phyloP scores from a whole-genome alignment of 2,888 invertebrate species.

The Automeris io region DNA sequence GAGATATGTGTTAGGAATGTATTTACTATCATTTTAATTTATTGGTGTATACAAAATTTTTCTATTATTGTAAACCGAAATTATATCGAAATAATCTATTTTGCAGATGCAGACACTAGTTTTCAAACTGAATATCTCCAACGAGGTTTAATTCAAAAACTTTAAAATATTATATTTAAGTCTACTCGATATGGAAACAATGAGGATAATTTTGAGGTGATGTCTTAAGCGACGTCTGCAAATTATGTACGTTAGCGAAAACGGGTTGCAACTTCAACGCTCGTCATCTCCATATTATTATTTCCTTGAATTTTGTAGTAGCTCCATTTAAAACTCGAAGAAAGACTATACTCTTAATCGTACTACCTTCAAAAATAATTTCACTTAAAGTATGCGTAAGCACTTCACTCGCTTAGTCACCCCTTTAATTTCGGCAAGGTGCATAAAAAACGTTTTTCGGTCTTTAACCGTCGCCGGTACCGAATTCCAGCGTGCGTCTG shows the following conservation, averaged over 20 bases:
- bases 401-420: constrained; percentile 45
- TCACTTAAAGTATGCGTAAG: constrained; percentile 35
- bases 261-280: constrained; percentile 9
- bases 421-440: constrained; percentile 42
- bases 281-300: neutral
- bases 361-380: constrained; percentile 7
- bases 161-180: no score
- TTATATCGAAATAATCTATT: no score
- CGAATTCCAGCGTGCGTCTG: neutral
- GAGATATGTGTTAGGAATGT: no score
- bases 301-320: constrained; percentile 18
- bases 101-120: no score
- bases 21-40: no score
- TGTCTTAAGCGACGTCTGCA: no score
- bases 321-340: constrained; percentile 28
- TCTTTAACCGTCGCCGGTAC: constrained; percentile 13
- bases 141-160: no score
- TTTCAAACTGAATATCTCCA: no score
- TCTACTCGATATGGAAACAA: no score
- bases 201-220: no score
- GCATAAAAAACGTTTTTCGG: constrained; percentile 18
- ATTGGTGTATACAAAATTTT: no score
- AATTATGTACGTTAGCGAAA: constrained; percentile 4
- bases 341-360: constrained; percentile 29
- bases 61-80: no score